Base-by-base conservation (phyloP, 2,888 invertebrate species). In the Campopleginae sp. region DNA sequence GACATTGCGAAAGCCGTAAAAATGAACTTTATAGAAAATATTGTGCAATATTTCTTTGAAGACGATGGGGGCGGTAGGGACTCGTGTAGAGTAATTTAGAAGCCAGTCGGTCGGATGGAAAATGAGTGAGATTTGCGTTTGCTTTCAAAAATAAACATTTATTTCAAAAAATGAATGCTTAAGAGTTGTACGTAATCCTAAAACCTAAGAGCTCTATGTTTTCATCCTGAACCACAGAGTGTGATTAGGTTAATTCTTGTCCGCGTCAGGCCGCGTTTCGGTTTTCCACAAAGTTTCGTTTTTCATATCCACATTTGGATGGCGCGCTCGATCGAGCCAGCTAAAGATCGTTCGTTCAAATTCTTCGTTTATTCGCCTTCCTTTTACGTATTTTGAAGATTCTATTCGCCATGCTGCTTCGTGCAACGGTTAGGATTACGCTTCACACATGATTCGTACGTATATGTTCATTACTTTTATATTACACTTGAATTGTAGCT, bases 111-210 rank as follows among this genome's bases (percentile, higher is more conserved):
- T 68, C 10, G 58, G n/a, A 48, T 63, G n/a, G 38, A 51, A 42
- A 63, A 6, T n/a, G 1, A 46, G 17, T 44, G 17, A 84, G 80
- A 51, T 88, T 86, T 87, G 90, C 89, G 90, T 92, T 93, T 92
- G 91, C 91, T 91, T 93, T 93, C 92, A 93, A 93, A 93, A 93
- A 93, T 93, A 93, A 93, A 93, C 93, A 93, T 93, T 92, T 93
- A 93, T 92, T 93, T 93, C 91, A 92, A 93, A 85, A 86, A 93
- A 93, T 93, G 93, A 93, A 93, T 93, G 92, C 92, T 93, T 92
- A 92, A 90, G 91, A 92, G 90, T 89, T 91, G 90, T 92, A 74
- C 91, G 90, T 92, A 58, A 91, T 89, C 90, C 91, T 93, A 91
- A 92, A 91, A 91, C 89, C 92, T 92, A 92, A 91, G 90, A 90